Base-by-base conservation (phyloP, 1,140 invertebrate genomes). In the Meloidogyne floridensis region DNA sequence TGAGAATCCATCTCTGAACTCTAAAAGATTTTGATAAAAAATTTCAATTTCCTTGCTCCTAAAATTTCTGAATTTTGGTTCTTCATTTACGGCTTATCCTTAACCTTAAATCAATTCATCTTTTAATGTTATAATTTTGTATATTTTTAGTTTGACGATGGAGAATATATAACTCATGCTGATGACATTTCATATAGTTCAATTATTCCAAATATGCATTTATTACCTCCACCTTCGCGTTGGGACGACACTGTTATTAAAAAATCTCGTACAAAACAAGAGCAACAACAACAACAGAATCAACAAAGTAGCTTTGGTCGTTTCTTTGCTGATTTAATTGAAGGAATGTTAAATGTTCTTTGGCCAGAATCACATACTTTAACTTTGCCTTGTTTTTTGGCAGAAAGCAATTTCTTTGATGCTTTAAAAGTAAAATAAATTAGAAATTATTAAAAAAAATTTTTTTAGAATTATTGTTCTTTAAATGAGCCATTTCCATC, bases 281-380 rank as follows among this genome's bases (percentile, higher is more conserved):
- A 13, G 0, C n/a, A 71, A n/a, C 15, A 20, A 15, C n/a, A 13
- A 3, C 53, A 78, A 56, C 53, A 56, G 10, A 79, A 56, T 3
- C 42, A n/a, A 2, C 51, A n/a, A 2, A 59, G 56, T 51, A 54
- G 71, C 13, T 72, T 72, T 42, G 32, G 20, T 6, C 43, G 73
- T 75, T 75, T 51, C 7, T n/a, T 75, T 47, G 72, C 65, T 43
- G 71, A 75, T 32, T 59, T 81, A 47, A 8, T 83, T 56, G 43
- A 73, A 69, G 80, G 79, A 20, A 47, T 70, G 43, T 54, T 81
- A 9, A 69, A 65, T 70, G 47, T 72, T 47, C 79, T 85, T 43
- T 85, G 84, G 84, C 84, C 84, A 18, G 85, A 85, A 47, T 84
- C 83, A 20, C 83, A 75, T 7, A 54, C 85, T n/a, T n/a, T 85